A percentile compares a stretch with the other conserved stretches of the same genome.
Evolutionary conservation across 2,113 vertebrate species (phyloP).

Genomic region (Pedetes capensis): DNA sequence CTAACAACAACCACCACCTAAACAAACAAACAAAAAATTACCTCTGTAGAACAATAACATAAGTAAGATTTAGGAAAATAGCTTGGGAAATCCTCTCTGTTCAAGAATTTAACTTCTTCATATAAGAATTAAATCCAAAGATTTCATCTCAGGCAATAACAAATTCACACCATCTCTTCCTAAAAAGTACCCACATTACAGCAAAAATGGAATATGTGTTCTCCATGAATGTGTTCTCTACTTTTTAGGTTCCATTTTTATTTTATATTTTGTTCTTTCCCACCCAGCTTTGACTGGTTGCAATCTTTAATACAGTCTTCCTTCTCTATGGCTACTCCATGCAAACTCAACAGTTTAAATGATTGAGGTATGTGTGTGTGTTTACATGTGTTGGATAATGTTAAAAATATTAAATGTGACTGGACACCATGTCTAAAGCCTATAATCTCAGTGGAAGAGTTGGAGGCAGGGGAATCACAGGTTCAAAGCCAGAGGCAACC

Average conservation of each 20-base stretch:
- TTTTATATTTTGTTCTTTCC: not conserved
- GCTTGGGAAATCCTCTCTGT: not conserved
- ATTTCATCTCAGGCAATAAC: not conserved
- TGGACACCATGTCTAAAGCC: no score
- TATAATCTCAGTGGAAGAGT: no score
- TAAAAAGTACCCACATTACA: fast-evolving
- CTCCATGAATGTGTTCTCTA: not conserved
- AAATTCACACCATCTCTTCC: not conserved
- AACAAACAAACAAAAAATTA: not conserved
- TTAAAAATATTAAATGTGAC: not conserved
- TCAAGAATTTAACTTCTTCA: not conserved
- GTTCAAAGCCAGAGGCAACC: no score
- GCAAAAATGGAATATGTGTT: fast-evolving
- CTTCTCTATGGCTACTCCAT: not conserved
- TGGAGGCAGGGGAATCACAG: no score
- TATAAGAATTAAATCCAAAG: not conserved
- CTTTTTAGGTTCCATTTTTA: not conserved
- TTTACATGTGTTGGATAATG: not conserved
- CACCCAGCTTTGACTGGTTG: not conserved
- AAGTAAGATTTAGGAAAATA: not conserved
- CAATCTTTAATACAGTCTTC: not conserved
- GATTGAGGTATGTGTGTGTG: not conserved
- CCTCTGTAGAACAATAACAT: fast-evolving
- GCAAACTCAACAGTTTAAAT: not conserved
- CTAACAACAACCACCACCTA: no score